Evolutionary conservation across 2,797 vertebrate genomes (phyloP).

Genomic region (Chanos chanos): DNA sequence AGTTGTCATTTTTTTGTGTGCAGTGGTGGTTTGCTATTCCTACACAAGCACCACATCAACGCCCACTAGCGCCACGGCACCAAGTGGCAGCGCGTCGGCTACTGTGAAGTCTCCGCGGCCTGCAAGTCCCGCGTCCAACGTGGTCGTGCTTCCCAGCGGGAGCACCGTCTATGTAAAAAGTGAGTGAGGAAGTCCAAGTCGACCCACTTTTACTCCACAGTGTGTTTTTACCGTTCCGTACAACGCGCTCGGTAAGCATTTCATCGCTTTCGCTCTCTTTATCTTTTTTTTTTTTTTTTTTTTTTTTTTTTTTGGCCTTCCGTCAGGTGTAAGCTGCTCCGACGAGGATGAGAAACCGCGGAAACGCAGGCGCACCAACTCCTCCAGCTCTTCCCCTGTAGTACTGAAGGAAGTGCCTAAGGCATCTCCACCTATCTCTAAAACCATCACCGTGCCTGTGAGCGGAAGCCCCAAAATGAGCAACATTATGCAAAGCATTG

Average conservation of each 20-base stretch:
- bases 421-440: conserved; percentile 79
- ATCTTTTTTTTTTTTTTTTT: neutral
- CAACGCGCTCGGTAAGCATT: too few relatives aligned
- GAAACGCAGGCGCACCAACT: conserved; percentile 94
- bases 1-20: conserved; percentile 49
- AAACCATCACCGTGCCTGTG: conserved; percentile 87
- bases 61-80: conserved; percentile 82
- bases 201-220: neutral
- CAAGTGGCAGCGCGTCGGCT: conserved; percentile 79
- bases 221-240: too few relatives aligned
- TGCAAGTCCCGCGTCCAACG: conserved; percentile 91
- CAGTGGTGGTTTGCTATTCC: conserved; percentile 97
- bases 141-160: conserved; percentile 95
- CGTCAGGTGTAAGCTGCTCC: conserved; percentile 91
- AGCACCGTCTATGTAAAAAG: conserved; percentile 97
- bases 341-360: conserved; percentile 98
- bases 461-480: conserved; percentile 96
- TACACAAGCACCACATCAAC: conserved; percentile 96
- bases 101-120: conserved; percentile 90
- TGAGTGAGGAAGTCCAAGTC: conserved; percentile 63
- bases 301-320: neutral
- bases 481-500: conserved; percentile 99
- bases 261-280: neutral
- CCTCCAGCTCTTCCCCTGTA: conserved; percentile 91
- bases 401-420: conserved; percentile 93